Evolutionary conservation across 1,140 invertebrate species (phyloP), one percentile per base, ranked within the genome.

Genomic region (Notospermus geniculatus): DNA sequence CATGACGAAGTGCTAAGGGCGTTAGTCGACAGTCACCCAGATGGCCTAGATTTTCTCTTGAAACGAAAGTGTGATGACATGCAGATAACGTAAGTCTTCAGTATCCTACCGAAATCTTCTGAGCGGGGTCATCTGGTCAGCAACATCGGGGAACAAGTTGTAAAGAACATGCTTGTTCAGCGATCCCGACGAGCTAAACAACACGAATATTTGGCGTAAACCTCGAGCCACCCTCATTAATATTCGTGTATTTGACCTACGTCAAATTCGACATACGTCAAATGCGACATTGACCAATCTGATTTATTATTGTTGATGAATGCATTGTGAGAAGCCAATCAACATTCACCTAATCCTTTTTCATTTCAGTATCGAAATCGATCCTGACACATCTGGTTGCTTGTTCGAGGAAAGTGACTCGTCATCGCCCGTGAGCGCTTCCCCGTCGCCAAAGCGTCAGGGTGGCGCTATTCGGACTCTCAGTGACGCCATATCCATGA

Each of bases 1-100:
- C 78, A 93, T 57, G 90, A 95, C 75, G 90, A 93, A 72, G 86
- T 93, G 19, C 92, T 94, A 76, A 83, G 91, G 9, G 86, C 91
- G 70, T 87, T 94, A 80, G 87, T 92, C 80, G 91, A 93, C 72
- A 86, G 85, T 23, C 86, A 91, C 78, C 92, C 92, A 52, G 88
- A 89, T 36, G 86, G 87, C 45, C 82, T 93, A 43, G 89, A 93
- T 79, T 78, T 84, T 46, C 78, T 91, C 46, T 80, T 91, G 60
- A 74, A 80, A 78, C 83, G 71, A 69, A 82, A 79, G 67, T 78
- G 68, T 73, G 80, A 68, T 71, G 82, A 77, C n/a, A 41, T 52
- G 23, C 32, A 27, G 45, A 57, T 56, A 59, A 57, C 29, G 55
- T 64, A 23, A 64, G 30, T 28, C 5, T 27, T 17, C 43, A 53